phyloP scores from a whole-genome alignment of 92 coral and sea anemone genomes.

The Plumapathes pennacea region DNA sequence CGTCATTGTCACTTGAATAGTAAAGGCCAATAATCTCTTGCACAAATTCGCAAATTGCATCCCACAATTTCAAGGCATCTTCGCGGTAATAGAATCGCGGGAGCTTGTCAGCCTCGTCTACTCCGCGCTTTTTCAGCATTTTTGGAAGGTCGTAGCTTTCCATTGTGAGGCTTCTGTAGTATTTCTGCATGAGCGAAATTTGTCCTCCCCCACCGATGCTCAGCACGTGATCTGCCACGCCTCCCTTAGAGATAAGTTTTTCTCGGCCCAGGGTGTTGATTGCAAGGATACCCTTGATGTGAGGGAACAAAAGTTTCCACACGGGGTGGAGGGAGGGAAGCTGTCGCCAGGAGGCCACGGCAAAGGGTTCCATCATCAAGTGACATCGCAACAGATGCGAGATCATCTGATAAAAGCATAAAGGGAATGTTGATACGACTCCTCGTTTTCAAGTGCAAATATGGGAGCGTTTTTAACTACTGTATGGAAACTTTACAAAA shows the following conservation, averaged over 20 bases:
- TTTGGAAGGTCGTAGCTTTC: constrained; percentile 33
- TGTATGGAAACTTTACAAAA: too few relatives aligned
- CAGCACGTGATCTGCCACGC: constrained; percentile 23
- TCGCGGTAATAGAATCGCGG: constrained; percentile 57
- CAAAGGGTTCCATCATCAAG: constrained; percentile 44
- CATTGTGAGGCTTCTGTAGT: constrained; percentile 13
- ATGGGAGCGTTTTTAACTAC: too few relatives aligned
- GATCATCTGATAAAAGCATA: constrained; percentile 23
- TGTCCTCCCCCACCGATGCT: constrained; percentile 42
- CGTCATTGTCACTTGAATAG: constrained; percentile 43
- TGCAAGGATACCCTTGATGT: constrained; percentile 32
- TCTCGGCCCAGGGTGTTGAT: constrained; percentile 39
- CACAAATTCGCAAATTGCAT: constrained; percentile 35
- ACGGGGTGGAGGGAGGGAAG: constrained; percentile 37
- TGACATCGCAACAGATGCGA: constrained; percentile 42
- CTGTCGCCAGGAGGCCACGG: constrained; percentile 39
- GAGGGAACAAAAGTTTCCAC: constrained; percentile 37
- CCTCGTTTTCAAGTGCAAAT: too few relatives aligned
- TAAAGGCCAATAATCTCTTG: constrained; percentile 28
- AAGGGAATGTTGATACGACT: too few relatives aligned
- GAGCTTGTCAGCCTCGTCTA: constrained; percentile 40
- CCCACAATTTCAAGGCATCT: constrained; percentile 46
- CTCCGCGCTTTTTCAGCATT: constrained; percentile 48
- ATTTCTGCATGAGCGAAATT: constrained; percentile 11
- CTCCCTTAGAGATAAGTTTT: constrained; percentile 29